These are phyloP conservation scores for Pachliopta kotzebuea DNA, from an alignment of 2,888 invertebrate species.

Conservation along the genomic window DNA sequence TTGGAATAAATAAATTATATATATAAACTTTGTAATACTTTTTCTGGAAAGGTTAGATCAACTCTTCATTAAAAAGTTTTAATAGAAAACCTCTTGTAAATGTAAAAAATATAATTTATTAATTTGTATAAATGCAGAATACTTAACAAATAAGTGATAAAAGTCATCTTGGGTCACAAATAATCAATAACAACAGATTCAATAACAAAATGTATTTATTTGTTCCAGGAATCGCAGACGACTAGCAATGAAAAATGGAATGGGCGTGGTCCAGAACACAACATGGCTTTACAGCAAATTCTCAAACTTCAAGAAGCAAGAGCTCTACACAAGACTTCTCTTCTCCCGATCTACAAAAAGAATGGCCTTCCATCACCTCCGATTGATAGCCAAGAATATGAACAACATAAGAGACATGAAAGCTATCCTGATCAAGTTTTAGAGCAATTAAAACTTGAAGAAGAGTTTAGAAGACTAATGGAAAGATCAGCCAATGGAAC, in stretches of 20 bases:
- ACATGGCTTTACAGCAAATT: conserved; percentile 94
- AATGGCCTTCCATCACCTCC: conserved; percentile 75
- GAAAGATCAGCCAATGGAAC: conserved; percentile 78
- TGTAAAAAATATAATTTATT: background rate
- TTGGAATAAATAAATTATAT: too few species aligned
- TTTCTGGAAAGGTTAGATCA: background rate
- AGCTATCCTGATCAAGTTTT: conserved; percentile 64
- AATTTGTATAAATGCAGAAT: background rate
- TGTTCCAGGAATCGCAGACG: conserved; percentile 89
- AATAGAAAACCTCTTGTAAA: too few species aligned
- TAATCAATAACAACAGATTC: background rate
- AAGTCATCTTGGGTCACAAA: background rate
- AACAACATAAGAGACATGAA: conserved; percentile 37
- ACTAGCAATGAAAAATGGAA: conserved; percentile 93
- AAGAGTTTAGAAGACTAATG: conserved; percentile 78
- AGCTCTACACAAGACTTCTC: conserved; percentile 81
- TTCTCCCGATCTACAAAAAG: conserved; percentile 73
- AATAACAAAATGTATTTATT: conserved; percentile 36
- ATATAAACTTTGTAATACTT: background rate
- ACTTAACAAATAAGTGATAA: background rate
- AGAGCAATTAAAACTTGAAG: conserved; percentile 78
- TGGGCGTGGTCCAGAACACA: conserved; percentile 94
- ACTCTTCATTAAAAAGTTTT: background rate
- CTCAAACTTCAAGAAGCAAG: conserved; percentile 94
- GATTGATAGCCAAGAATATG: conserved; percentile 71